Base-by-base conservation (phyloP, 2,797 vertebrate species). In the Onychomys leucogaster region DNA sequence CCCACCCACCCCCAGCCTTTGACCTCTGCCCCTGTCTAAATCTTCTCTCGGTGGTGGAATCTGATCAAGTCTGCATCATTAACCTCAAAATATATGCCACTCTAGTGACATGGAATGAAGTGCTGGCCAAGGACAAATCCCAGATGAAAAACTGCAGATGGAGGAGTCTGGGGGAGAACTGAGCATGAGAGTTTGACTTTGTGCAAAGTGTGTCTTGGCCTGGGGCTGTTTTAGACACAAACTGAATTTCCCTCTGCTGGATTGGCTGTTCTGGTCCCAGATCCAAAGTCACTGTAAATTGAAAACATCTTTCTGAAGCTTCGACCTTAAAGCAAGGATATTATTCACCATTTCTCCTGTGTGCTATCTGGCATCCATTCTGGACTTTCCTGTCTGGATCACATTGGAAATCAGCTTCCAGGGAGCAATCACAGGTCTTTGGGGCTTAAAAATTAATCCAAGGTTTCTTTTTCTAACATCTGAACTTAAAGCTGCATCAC, bases 231-330 rank as follows among this genome's bases (percentile, higher is more conserved):
- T 71, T 83, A 75, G 75, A 91, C 46, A 46, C 46, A 81, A 89
- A 83, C 14, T 32, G 71, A 91, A 52, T 76, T 94, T 67, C 61
- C 61, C 89, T 37, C 67, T 67, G 63, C 52, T 49, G 41, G 25
- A 85, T 27, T 81, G 57, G 34, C 71, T 87, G 11, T 69, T 93
- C 37, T 89, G 90, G 37, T 87, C 86, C 76, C 80, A 65, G 82
- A 81, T 78, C 86, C 29, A 25, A 93, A 94, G 52, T 77, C 63
- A 34, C 69, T 71, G 6, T 73, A 96, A 96, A 92, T 93, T 77
- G 69, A 96, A 97, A 95, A 96, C 49, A 87, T 97, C 86, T 96
- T 96, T 91, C 80, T 96, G 57, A 91, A 95, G 57, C 21, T 80
- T 94, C 43, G 27, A 96, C 85, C 78, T 87, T 77, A 71, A 21